Conservation (phyloP, 2,888 invertebrate genomes). For the Diaprepes abbreviatus region DNA sequence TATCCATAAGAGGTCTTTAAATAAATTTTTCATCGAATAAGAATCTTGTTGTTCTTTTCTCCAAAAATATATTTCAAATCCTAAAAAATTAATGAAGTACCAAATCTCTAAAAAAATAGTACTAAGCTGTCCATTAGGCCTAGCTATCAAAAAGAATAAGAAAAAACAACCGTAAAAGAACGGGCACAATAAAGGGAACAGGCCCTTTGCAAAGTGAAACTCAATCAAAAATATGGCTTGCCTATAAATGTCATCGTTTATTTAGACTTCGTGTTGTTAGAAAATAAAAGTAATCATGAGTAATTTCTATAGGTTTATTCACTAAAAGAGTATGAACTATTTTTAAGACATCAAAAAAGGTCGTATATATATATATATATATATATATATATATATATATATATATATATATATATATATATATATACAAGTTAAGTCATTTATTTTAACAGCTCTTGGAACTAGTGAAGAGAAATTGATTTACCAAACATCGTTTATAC, state of each 20-base stretch:
- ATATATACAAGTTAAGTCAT: too few relatives aligned
- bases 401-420: too few relatives aligned
- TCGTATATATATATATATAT: too few relatives aligned
- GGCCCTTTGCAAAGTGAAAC: conserved; percentile 33
- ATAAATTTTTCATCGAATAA: too few relatives aligned
- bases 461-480: too few relatives aligned
- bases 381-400: too few relatives aligned
- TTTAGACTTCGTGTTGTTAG: conserved; percentile 12
- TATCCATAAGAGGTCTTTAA: too few relatives aligned
- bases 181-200: conserved; percentile 22
- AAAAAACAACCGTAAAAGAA: conserved; percentile 18
- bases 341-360: too few relatives aligned
- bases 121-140: conserved; percentile 34
- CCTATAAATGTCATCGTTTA: conserved; percentile 34
- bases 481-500: too few relatives aligned
- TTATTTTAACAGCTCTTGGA: too few relatives aligned
- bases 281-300: conserved; percentile 2
- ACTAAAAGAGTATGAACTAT: background rate
- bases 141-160: conserved; percentile 22
- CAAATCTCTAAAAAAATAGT: conserved; percentile 37
- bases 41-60: too few relatives aligned
- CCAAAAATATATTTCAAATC: conserved; percentile 6
- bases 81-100: conserved; percentile 7
- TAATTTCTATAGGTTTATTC: background rate
- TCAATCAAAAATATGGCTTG: conserved; percentile 33